Conservation (phyloP, 2,888 invertebrate species). For the Eledona agricola region DNA sequence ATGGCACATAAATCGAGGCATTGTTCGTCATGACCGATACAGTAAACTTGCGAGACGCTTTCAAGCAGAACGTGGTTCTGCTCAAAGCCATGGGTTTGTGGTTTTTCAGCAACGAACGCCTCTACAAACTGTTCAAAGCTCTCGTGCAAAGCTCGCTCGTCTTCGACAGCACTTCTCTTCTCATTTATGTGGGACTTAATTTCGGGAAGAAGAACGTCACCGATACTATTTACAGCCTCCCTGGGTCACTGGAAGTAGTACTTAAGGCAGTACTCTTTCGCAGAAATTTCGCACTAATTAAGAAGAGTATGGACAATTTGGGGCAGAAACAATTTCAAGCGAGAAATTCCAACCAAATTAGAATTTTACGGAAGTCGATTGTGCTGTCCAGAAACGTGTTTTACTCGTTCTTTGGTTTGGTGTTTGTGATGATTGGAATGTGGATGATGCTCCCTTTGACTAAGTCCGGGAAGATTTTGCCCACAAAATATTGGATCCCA, state of each 20-base stretch:
- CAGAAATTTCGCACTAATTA: conserved; percentile 10
- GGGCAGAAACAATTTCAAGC: conserved; percentile 9
- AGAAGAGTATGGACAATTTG: conserved; percentile 18
- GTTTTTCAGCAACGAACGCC: conserved; percentile 1
- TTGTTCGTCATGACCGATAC: conserved; percentile 7
- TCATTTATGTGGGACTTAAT: conserved; percentile 15
- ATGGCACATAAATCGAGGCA: neutral
- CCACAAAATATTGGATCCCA: conserved; percentile 21
- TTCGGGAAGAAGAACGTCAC: conserved; percentile 11
- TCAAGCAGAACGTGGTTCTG: conserved; percentile 12
- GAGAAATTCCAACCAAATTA: conserved; percentile 3
- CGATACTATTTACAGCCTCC: conserved; percentile 16
- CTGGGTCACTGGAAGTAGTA: conserved; percentile 19
- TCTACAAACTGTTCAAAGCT: conserved; percentile 12
- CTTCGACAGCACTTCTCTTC: conserved; percentile 15
- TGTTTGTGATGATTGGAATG: conserved; percentile 6
- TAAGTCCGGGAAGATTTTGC: conserved; percentile 4
- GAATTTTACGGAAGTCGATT: conserved; percentile 9
- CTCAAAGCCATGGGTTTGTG: conserved; percentile 22
- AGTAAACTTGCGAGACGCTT: conserved; percentile 12
- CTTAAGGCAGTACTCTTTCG: conserved; percentile 11
- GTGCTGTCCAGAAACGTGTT: conserved; percentile 14
- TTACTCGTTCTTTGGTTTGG: conserved; percentile 4
- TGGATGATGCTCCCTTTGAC: conserved; percentile 9
- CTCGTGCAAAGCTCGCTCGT: conserved; percentile 16